Evolutionary conservation across 2,113 vertebrate genomes (phyloP).

Genomic region (Thunnus thynnus): DNA sequence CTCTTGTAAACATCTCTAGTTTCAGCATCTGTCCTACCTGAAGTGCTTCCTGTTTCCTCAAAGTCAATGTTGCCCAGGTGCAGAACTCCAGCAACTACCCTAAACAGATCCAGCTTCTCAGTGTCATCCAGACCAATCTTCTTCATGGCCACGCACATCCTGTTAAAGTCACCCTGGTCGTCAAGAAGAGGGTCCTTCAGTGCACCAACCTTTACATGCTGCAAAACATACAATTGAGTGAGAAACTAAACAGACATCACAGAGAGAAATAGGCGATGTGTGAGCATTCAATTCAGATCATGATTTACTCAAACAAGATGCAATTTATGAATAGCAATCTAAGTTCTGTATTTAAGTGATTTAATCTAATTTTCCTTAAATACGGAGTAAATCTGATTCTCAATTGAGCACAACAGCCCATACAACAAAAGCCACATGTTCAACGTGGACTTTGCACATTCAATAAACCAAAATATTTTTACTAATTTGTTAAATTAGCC

Average conservation of each 20-base stretch:
- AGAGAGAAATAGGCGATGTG: background rate
- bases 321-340: background rate
- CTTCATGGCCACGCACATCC: slow-evolving; percentile 98
- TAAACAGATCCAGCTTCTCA: slow-evolving; percentile 97
- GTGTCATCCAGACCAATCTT: slow-evolving; percentile 95
- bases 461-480: background rate
- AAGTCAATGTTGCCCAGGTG: slow-evolving; percentile 99
- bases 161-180: slow-evolving; percentile 95
- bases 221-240: background rate
- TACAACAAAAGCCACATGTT: background rate
- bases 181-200: slow-evolving; percentile 96
- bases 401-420: slow-evolving; percentile 8
- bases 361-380: background rate
- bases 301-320: slow-evolving; percentile 30
- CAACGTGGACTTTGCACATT: background rate
- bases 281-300: slow-evolving; percentile 12
- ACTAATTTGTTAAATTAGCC: slow-evolving; percentile 7
- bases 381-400: slow-evolving; percentile 27
- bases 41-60: slow-evolving; percentile 96
- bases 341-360: background rate
- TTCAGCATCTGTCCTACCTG: slow-evolving; percentile 84
- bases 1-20: background rate
- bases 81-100: slow-evolving; percentile 96
- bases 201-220: slow-evolving; percentile 92
- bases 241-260: background rate